Conservation (phyloP, 2,797 vertebrate genomes). For the Sphenopsis melanotis region DNA sequence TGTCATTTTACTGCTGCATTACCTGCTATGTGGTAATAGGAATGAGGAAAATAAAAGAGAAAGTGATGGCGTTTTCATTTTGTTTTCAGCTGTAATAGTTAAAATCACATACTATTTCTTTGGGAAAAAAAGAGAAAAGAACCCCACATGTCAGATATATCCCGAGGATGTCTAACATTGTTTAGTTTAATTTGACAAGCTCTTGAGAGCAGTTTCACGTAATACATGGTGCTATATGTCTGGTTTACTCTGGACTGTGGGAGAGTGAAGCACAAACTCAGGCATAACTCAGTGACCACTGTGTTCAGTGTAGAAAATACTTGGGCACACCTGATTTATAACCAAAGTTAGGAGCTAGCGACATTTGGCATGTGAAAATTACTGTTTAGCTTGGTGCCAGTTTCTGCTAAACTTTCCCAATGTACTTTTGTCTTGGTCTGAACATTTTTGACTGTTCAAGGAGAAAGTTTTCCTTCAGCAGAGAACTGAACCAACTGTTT, state of each 20-base stretch:
- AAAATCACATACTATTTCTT: background rate
- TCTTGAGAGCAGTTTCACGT: slow-evolving; percentile 16
- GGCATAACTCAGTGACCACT: background rate
- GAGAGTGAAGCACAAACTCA: background rate
- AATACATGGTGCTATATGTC: background rate
- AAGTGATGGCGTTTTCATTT: background rate
- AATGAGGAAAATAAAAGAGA: background rate
- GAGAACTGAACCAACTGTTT: background rate
- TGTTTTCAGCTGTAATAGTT: background rate
- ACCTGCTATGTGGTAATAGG: background rate
- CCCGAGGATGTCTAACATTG: background rate
- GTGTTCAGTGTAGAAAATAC: background rate
- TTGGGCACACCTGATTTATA: background rate
- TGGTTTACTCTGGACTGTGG: background rate
- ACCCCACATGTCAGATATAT: too few species aligned
- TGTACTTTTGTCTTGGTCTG: background rate
- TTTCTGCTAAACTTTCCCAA: background rate
- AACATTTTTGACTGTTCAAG: background rate
- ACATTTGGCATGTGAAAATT: background rate
- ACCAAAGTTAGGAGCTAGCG: background rate
- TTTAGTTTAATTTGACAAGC: slow-evolving; percentile 7
- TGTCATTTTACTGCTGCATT: background rate
- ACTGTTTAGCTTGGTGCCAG: background rate
- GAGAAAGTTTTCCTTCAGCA: background rate
- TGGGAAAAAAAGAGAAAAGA: background rate